Percentiles rank a stretch among this genome's conserved stretches.
phyloP scores from a whole-genome alignment of 2,113 vertebrate species.

The Sporophila hypoxantha region DNA sequence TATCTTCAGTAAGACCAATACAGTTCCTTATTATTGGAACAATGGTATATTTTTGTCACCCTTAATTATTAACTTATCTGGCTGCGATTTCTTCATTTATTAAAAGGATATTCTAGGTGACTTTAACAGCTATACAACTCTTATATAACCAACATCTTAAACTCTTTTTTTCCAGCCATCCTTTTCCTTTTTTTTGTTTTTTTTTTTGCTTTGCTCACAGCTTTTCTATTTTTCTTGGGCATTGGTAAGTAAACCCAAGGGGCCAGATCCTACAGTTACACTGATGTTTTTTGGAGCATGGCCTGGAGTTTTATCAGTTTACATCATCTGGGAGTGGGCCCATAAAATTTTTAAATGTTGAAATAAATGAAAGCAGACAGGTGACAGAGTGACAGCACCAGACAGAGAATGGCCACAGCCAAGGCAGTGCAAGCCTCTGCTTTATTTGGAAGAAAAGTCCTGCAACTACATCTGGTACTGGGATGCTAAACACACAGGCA shows the following conservation, averaged over 20 bases:
- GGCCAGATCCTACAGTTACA: neutral
- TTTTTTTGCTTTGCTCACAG: neutral
- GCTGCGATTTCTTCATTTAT: neutral
- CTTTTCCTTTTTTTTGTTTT: neutral
- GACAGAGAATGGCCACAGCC: neutral
- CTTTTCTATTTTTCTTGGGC: neutral
- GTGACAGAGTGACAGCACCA: neutral
- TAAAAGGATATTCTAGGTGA: neutral
- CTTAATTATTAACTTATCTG: constrained; percentile 41
- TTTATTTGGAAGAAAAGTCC: constrained; percentile 25
- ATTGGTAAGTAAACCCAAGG: neutral
- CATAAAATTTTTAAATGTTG: neutral
- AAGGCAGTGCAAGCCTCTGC: neutral
- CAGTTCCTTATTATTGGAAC: constrained; percentile 11
- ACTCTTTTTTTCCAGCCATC: neutral
- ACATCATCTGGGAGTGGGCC: neutral
- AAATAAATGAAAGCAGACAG: constrained; percentile 39
- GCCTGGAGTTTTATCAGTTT: constrained; percentile 9
- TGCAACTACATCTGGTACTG: neutral
- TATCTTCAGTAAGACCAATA: neutral
- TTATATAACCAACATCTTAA: constrained; percentile 1
- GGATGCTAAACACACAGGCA: neutral
- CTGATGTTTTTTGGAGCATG: constrained; percentile 21
- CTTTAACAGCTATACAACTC: neutral
- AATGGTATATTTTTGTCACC: constrained; percentile 37